phyloP scores from a whole-genome alignment of 2,113 vertebrate genomes.

The Strix uralensis region DNA sequence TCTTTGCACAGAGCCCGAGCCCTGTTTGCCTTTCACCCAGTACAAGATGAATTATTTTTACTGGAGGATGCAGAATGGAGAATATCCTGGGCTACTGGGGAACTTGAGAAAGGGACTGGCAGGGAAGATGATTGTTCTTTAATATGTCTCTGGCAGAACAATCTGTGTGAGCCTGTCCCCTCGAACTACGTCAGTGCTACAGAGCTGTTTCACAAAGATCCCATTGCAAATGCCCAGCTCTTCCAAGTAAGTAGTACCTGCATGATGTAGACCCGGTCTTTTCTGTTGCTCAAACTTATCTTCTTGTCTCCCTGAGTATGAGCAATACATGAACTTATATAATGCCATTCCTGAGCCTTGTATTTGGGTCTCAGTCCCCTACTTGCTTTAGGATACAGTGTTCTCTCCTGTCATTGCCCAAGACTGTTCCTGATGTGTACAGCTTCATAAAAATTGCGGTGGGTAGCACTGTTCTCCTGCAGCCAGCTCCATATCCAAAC shows the following conservation, averaged over 20 bases:
- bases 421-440: not conserved
- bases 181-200: slow-evolving; percentile 80
- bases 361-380: not conserved
- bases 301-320: not conserved
- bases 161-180: slow-evolving; percentile 62
- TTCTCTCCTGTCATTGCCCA: not conserved
- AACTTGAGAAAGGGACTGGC: not conserved
- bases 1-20: not conserved
- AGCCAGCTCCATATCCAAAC: not conserved
- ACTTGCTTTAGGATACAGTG: not conserved
- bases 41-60: not conserved
- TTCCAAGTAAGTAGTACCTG: slow-evolving; percentile 84
- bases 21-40: not conserved
- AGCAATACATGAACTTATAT: not conserved
- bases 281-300: not conserved
- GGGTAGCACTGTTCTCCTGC: not conserved
- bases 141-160: slow-evolving; percentile 70
- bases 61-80: not conserved
- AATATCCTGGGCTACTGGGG: not conserved
- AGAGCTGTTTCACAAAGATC: slow-evolving; percentile 78
- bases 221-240: slow-evolving; percentile 83
- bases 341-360: not conserved
- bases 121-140: not conserved
- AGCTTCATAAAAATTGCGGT: not conserved
- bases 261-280: not conserved